phyloP scores from a whole-genome alignment of 2,113 vertebrate genomes.

The Cisticola juncidis region DNA sequence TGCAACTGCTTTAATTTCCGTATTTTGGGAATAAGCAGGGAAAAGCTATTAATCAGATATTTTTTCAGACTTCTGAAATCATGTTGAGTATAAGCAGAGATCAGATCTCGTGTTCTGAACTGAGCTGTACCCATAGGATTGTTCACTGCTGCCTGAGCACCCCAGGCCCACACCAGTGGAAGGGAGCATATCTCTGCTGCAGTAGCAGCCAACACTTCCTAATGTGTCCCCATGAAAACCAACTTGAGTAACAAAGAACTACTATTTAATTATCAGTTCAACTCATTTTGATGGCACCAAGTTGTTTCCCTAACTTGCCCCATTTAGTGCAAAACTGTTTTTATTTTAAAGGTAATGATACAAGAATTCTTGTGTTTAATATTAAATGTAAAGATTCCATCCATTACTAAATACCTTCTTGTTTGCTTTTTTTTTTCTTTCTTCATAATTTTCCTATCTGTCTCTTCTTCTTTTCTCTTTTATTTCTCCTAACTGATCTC shows the following conservation, averaged over 20 bases:
- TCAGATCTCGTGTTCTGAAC: background rate
- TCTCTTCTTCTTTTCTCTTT: background rate
- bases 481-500: background rate
- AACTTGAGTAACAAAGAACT: background rate
- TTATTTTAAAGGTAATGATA: background rate
- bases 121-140: background rate
- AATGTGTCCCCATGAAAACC: background rate
- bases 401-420: background rate
- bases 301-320: background rate
- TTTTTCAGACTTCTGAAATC: background rate
- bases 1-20: background rate
- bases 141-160: background rate
- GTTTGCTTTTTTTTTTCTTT: background rate
- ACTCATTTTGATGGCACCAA: background rate
- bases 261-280: background rate
- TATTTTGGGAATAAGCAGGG: background rate
- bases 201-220: background rate
- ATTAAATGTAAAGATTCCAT: background rate
- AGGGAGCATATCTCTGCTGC: fast-evolving
- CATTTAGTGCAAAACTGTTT: background rate
- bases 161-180: background rate
- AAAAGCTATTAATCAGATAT: background rate
- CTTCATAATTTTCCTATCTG: background rate
- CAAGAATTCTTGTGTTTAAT: background rate
- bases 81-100: background rate